phyloP scores from a whole-genome alignment of 2,797 vertebrate genomes.

The Novumbra hubbsi region DNA sequence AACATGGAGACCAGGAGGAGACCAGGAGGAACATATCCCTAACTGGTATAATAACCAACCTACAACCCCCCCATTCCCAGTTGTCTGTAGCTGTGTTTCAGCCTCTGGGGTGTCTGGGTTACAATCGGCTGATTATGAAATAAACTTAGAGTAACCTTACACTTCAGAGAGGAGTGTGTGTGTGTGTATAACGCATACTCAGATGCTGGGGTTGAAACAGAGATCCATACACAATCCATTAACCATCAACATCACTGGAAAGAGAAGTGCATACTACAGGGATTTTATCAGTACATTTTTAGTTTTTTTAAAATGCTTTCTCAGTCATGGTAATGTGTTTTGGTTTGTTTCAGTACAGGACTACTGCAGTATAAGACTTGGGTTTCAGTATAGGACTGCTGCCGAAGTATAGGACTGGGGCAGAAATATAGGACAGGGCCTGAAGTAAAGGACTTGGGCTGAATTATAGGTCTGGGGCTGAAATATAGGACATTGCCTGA shows the following conservation, averaged over 20 bases:
- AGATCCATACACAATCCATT: conserved; percentile 48
- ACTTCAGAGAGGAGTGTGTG: conserved; percentile 19
- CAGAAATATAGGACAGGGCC: background rate
- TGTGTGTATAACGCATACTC: conserved; percentile 19
- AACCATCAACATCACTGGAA: conserved; percentile 29
- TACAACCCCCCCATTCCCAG: background rate
- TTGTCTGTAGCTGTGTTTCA: background rate
- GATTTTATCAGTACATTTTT: conserved; percentile 49
- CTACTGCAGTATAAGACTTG: too few species aligned
- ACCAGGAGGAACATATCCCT: background rate
- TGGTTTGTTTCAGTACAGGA: too few species aligned
- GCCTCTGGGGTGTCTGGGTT: conserved; percentile 14
- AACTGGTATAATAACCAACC: background rate
- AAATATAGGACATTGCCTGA: background rate
- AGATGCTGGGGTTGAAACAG: conserved; percentile 25
- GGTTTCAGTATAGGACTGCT: too few species aligned
- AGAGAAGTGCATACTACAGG: conserved; percentile 8
- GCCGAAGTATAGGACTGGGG: background rate
- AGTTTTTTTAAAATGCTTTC: conserved; percentile 23
- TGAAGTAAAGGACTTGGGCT: background rate
- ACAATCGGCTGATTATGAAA: conserved; percentile 30
- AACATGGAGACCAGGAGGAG: background rate
- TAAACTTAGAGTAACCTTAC: conserved; percentile 38
- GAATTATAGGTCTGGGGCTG: background rate
- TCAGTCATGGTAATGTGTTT: conserved; percentile 2